Conservation (phyloP, 2,113 vertebrate species). For the Salminus brasiliensis region DNA sequence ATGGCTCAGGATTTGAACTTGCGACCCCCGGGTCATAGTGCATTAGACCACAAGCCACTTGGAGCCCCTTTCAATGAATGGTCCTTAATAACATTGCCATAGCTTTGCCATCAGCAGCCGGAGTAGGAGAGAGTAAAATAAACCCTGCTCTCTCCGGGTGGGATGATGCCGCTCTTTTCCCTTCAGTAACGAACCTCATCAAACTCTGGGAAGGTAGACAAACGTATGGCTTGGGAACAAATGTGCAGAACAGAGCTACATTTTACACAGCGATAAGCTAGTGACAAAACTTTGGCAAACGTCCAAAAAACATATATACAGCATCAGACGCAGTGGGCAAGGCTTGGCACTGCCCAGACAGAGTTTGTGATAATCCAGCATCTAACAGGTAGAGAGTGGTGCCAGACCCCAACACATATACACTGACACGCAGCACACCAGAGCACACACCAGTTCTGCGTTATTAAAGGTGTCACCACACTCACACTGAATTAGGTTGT, state of each 20-base stretch:
- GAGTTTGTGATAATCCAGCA: conserved; percentile 35
- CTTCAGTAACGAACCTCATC: too few species aligned
- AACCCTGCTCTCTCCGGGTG: too few species aligned
- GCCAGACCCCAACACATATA: conserved; percentile 22
- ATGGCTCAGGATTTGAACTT: too few species aligned
- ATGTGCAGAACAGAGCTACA: not conserved
- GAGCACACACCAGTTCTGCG: conserved; percentile 25
- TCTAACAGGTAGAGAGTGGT: conserved; percentile 35
- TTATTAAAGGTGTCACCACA: conserved; percentile 55
- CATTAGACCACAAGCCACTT: too few species aligned
- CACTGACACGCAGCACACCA: conserved; percentile 6
- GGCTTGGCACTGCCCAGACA: conserved; percentile 8
- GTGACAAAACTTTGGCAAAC: not conserved
- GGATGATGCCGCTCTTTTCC: too few species aligned
- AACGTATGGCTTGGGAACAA: too few species aligned
- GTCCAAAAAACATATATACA: not conserved
- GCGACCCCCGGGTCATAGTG: too few species aligned
- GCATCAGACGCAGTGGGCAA: not conserved
- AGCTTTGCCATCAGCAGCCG: too few species aligned
- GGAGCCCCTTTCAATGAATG: too few species aligned
- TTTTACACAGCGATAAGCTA: not conserved
- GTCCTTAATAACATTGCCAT: too few species aligned
- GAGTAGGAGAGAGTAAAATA: too few species aligned
- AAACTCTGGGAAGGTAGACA: not conserved
- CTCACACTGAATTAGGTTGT: conserved; percentile 50